phyloP scores from a whole-genome alignment of 2,797 vertebrate genomes.

The Arrhamphus sclerolepis region DNA sequence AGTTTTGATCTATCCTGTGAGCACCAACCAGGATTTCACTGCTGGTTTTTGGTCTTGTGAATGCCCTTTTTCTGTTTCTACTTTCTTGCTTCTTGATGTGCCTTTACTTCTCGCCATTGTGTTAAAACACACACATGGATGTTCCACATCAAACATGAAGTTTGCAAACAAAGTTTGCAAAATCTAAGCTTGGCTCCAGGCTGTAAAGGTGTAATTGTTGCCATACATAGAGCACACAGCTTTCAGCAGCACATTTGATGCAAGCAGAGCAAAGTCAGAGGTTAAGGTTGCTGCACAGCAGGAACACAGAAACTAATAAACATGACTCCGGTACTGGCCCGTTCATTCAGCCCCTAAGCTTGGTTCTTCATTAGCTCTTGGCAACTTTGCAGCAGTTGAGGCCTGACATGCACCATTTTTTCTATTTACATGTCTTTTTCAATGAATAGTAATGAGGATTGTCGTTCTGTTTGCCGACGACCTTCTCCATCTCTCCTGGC shows the following conservation, averaged over 20 bases:
- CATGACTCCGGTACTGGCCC: slow-evolving; percentile 10
- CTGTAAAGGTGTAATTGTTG: slow-evolving; percentile 11
- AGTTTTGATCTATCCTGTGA: too few relatives aligned
- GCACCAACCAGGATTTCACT: too few relatives aligned
- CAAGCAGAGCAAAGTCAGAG: slow-evolving; percentile 50
- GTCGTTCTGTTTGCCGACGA: slow-evolving; percentile 47
- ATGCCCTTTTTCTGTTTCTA: too few relatives aligned
- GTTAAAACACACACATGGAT: too few relatives aligned
- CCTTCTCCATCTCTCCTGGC: slow-evolving; percentile 40
- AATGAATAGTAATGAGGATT: slow-evolving; percentile 73
- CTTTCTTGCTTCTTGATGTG: too few relatives aligned
- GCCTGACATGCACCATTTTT: slow-evolving; percentile 34
- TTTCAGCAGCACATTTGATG: slow-evolving; percentile 17
- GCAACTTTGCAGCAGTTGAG: slow-evolving; percentile 3
- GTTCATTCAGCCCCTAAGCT: slow-evolving; percentile 22
- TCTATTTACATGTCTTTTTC: slow-evolving; percentile 62
- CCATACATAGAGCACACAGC: slow-evolving; percentile 9
- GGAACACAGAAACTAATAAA: slow-evolving; percentile 28
- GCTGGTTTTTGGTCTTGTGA: too few relatives aligned
- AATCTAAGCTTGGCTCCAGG: not conserved
- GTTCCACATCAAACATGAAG: too few relatives aligned
- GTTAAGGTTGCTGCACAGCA: not conserved
- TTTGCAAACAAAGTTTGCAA: too few relatives aligned
- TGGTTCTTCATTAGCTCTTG: slow-evolving; percentile 57
- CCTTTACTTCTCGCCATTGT: too few relatives aligned